Base-by-base conservation (phyloP, 2,888 invertebrate genomes). In the Erebia aethiops region DNA sequence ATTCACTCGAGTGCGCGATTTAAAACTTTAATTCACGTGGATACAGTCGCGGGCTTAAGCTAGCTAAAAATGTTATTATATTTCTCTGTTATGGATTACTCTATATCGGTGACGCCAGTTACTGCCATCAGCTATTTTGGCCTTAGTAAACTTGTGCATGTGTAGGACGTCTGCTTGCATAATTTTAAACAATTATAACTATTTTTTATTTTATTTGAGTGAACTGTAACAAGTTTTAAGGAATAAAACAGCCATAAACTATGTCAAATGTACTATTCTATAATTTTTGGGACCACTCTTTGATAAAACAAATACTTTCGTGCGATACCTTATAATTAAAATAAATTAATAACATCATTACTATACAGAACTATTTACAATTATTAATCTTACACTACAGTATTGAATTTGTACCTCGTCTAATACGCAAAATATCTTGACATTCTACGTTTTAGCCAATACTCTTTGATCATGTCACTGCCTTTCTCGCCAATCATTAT, bases 401-500 rank as follows among this genome's bases (percentile, higher is more conserved):
- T 11, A 62, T 49, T 21, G 14, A 49, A 7, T 57, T 26, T 26
- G 56, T 57, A 26, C 56, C 7, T 21, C 13, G 18, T 41, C 9
- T 13, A 51, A 61, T 49, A 91, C 70, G 84, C 83, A 72, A 92
- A 92, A 77, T 91, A 91, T 78, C 90, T 86, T 9, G 91, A 91
- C 66, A 81, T 91, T 81, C 93, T 85, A 74, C 94, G 91, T 76
- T 95, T 96, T 70, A 96, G 87, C 97, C 97, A 98, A 82, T 95
- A 96, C 77, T 97, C 96, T 83, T 97, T 98, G 64, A 98, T 96
- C 95, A 98, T 94, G 82, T 98, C 98, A 11, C 98, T 95, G 0
- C 97, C 98, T 84, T 98, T 98, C 84, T 98, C 98, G 0, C 96
- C 98, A 62, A 98, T 96, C 98, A 98, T 98, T 46, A 98, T 97